A percentile compares a stretch with the other conserved stretches of the same genome.
Evolutionary conservation across 2,113 vertebrate genomes (phyloP).

Genomic region (Spea bombifrons): DNA sequence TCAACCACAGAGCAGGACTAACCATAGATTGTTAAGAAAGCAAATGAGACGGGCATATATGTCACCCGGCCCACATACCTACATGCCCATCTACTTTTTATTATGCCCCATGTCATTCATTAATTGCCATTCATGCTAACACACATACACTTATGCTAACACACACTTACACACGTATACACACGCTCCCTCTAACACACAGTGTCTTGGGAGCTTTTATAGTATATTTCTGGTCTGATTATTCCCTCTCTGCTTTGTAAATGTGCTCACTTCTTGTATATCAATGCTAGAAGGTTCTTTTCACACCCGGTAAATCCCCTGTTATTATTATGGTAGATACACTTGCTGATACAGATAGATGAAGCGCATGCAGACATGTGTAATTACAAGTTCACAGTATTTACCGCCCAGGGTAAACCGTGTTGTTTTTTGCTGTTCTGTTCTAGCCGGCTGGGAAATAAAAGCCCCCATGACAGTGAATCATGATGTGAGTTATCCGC

Average conservation of each 20-base stretch:
- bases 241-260: neutral
- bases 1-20: too few species aligned
- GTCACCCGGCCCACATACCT: too few species aligned
- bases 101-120: too few species aligned
- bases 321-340: constrained; percentile 33
- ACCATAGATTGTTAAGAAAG: too few species aligned
- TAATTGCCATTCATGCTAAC: too few species aligned
- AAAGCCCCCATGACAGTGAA: constrained; percentile 21
- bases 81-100: too few species aligned
- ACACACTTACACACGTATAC: too few species aligned
- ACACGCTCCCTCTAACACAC: too few species aligned
- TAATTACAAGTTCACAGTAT: constrained; percentile 40
- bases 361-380: constrained; percentile 30
- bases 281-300: constrained; percentile 11
- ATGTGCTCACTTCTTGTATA: neutral
- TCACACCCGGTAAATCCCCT: constrained; percentile 15
- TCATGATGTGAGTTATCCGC: constrained; percentile 13
- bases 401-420: constrained; percentile 31
- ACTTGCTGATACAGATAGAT: constrained; percentile 36
- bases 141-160: too few species aligned
- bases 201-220: too few species aligned
- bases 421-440: constrained; percentile 16
- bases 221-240: neutral
- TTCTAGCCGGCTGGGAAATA: constrained; percentile 34
- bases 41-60: too few species aligned